Evolutionary conservation across 2,888 invertebrate genomes (phyloP).

Genomic region (Phragmatobia fuliginosa): DNA sequence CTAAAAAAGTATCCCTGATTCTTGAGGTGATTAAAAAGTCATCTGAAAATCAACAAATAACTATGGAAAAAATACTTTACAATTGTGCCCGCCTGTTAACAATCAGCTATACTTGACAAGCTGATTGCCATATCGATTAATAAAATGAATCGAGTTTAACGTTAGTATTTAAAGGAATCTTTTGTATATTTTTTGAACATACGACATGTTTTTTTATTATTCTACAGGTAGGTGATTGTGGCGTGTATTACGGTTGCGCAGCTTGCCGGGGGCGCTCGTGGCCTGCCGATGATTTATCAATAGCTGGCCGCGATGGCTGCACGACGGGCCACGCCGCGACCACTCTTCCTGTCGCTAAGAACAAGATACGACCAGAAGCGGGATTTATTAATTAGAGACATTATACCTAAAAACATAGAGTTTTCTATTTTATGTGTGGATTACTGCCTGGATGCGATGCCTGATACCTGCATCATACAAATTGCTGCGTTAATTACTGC

Average conservation of each 20-base stretch:
- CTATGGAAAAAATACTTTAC: too few relatives aligned
- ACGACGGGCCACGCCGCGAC: conserved; percentile 68
- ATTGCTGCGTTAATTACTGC: too few relatives aligned
- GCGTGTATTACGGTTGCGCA: conserved; percentile 70
- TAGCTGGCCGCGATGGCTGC: conserved; percentile 74
- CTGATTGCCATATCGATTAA: too few relatives aligned
- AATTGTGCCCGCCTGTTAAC: not conserved
- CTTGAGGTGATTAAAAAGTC: not conserved
- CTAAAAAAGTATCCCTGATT: not conserved
- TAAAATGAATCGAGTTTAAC: too few relatives aligned
- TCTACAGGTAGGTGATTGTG: conserved; percentile 30
- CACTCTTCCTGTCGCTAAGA: conserved; percentile 68
- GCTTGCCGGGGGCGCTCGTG: conserved; percentile 80
- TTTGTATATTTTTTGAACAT: not conserved
- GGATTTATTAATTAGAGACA: not conserved
- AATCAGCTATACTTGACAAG: too few relatives aligned
- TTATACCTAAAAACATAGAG: not conserved
- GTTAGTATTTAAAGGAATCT: not conserved
- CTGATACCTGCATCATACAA: too few relatives aligned
- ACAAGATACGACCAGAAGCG: conserved; percentile 54
- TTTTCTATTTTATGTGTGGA: not conserved
- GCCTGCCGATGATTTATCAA: conserved; percentile 83
- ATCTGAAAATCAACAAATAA: not conserved
- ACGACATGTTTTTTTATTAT: not conserved
- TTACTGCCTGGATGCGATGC: too few relatives aligned